Base-by-base conservation (phyloP, 2,888 invertebrate genomes). In the Mythimna ferrago region DNA sequence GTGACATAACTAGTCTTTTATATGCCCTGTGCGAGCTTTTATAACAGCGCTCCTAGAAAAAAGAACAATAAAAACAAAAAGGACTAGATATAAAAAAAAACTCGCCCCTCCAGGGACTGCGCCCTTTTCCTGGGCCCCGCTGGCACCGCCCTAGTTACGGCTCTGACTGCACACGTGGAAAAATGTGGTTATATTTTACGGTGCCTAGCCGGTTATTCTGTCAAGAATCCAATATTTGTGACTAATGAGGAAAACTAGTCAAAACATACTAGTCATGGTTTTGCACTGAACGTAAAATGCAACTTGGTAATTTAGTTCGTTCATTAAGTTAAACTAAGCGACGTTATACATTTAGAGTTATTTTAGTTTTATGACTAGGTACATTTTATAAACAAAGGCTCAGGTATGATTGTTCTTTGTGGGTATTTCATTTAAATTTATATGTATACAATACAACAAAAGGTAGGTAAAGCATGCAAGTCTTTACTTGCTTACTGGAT, bases 171-270 rank as follows among this genome's bases (percentile, higher is more conserved):
- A 5, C 44, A 44, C 32, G 21, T 51, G 61, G 56, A 19, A 41
- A 51, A 48, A 62, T 70, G 41, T 57, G 56, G n/a, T 56, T 19
- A 26, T n/a, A 77, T 11, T 10, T 56, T 21, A 14, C 14, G 16
- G 51, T 70, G 56, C 56, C 70, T 62, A 56, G 19, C 56, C 16
- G 38, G 74, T 38, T 77, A 70, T 62, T 77, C 62, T n/a, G 51
- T 10, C n/a, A 48, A 26, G 11, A 70, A 70, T 7, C 21, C 48
- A 51, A 41, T 21, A 60, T 61, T 48, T 76, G 21, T 19, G n/a
- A 44, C 32, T 32, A 19, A 78, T n/a, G 26, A 70, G 78, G 78
- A 78, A 70, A 74, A 69, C 41, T 53, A 26, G 5, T 21, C 6
- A 32, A 32, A 44, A 6, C 32, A 1, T 48, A 16, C 16, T 7